These are phyloP conservation scores for Betta splendens DNA, from an alignment of 2,797 vertebrate species.

Conservation along the genomic window DNA sequence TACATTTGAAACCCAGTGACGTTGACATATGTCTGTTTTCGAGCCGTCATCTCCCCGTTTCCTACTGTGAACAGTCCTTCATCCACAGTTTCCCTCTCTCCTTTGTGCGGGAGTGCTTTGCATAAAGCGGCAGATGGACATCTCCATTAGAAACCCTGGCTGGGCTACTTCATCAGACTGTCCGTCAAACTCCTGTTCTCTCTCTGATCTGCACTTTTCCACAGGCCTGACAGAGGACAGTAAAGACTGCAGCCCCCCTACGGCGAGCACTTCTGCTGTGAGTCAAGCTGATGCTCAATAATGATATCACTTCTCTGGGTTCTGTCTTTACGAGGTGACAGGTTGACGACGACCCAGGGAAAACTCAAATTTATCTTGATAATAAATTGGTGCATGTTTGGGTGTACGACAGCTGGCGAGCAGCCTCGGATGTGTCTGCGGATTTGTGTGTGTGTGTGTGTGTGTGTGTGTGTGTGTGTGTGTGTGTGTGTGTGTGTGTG, in stretches of 20 bases:
- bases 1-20: constrained; percentile 26
- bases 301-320: constrained; percentile 65
- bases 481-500: constrained; percentile 42
- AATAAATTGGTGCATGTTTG: constrained; percentile 69
- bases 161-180: constrained; percentile 58
- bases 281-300: constrained; percentile 65
- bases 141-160: constrained; percentile 62
- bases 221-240: constrained; percentile 47
- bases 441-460: constrained; percentile 35
- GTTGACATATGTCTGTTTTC: constrained; percentile 10
- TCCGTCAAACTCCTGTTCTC: constrained; percentile 66
- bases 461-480: constrained; percentile 31
- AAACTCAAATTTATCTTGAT: constrained; percentile 73
- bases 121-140: constrained; percentile 69
- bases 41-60: constrained; percentile 4
- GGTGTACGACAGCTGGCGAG: constrained; percentile 58
- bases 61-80: constrained; percentile 15
- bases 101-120: constrained; percentile 47
- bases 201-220: constrained; percentile 57
- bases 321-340: constrained; percentile 58
- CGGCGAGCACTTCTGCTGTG: constrained; percentile 62
- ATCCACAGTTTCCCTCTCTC: constrained; percentile 16
- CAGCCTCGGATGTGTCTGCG: constrained; percentile 30
- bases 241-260: constrained; percentile 37
- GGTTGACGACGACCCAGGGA: constrained; percentile 53